Percentiles rank a stretch among this genome's conserved stretches.
phyloP scores from a whole-genome alignment of 2,113 vertebrate genomes.

The Indicator maculatus region DNA sequence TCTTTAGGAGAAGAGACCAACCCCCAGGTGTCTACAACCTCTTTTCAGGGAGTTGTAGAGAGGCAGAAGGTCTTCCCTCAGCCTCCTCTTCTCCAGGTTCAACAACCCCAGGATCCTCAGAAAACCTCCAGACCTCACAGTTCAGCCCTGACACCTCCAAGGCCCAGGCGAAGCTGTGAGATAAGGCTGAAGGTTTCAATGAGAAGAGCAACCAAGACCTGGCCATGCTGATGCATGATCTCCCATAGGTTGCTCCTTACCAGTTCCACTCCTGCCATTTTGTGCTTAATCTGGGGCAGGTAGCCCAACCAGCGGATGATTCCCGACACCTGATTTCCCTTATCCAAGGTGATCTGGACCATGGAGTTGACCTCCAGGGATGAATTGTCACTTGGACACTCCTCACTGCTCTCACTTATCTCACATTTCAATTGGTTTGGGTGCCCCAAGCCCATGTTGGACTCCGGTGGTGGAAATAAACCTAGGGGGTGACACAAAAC shows the following conservation, averaged over 20 bases:
- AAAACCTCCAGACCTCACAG: not conserved
- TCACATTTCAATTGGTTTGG: not conserved
- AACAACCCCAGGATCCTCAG: no score
- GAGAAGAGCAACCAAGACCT: not conserved
- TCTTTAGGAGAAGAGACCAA: no score
- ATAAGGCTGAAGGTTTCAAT: not conserved
- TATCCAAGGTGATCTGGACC: slow-evolving; percentile 79
- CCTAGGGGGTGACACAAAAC: not conserved
- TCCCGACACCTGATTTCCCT: slow-evolving; percentile 68
- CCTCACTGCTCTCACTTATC: not conserved
- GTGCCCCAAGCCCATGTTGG: not conserved
- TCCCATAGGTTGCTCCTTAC: slow-evolving; percentile 60
- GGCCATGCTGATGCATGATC: not conserved
- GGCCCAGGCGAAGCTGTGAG: not conserved
- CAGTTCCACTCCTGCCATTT: slow-evolving; percentile 85
- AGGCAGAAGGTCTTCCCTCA: no score
- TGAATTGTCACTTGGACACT: not conserved
- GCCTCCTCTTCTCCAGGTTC: no score
- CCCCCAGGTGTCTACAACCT: no score
- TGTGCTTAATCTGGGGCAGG: slow-evolving; percentile 46
- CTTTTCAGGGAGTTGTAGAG: no score
- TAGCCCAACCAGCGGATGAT: slow-evolving; percentile 86
- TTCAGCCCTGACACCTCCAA: not conserved
- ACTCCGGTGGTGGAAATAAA: not conserved
- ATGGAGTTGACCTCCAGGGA: slow-evolving; percentile 76